Conservation (phyloP, 2,113 vertebrate genomes). For the Andinoacara biseriatus region DNA sequence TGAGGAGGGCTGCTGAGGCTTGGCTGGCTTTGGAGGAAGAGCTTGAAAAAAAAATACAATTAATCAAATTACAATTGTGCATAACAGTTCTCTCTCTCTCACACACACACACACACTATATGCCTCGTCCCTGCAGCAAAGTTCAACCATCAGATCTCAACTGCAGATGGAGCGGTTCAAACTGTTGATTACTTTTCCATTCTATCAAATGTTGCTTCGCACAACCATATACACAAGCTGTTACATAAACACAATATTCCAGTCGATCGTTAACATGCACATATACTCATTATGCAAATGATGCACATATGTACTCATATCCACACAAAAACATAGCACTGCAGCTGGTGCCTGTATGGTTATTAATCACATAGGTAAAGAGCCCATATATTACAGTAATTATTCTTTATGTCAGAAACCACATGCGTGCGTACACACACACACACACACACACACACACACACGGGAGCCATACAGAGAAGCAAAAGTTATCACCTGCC, state of each 20-base stretch:
- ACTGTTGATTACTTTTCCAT: background rate
- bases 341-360: background rate
- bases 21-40: conserved; percentile 66
- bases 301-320: background rate
- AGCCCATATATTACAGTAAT: background rate
- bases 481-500: no score
- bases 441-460: background rate
- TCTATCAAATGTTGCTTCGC: background rate
- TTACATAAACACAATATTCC: background rate
- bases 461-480: no score
- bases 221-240: background rate
- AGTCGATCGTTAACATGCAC: background rate
- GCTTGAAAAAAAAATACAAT: conserved; percentile 11
- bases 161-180: background rate
- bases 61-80: background rate
- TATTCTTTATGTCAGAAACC: background rate
- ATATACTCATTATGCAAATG: background rate
- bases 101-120: background rate
- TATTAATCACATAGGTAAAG: background rate
- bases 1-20: conserved; percentile 57
- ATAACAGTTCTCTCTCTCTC: background rate
- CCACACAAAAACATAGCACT: background rate
- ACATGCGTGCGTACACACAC: no score
- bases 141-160: background rate
- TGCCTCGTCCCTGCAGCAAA: background rate